Percentiles rank a stretch among this genome's conserved stretches.
Conservation (phyloP, 2,888 invertebrate genomes). For the Cheilosia soror region DNA sequence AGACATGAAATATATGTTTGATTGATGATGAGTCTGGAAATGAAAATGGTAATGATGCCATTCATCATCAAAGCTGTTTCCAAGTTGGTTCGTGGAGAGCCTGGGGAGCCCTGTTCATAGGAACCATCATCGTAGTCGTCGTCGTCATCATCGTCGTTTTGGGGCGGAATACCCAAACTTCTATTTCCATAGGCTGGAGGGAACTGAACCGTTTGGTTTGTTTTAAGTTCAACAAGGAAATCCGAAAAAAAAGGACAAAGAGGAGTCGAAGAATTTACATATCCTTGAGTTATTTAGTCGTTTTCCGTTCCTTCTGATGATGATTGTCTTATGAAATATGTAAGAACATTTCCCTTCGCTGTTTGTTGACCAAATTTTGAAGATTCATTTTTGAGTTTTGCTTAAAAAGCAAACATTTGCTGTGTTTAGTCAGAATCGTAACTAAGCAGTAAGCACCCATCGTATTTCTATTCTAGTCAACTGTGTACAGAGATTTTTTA, state of each 20-base stretch:
- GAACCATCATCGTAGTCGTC: constrained; percentile 37
- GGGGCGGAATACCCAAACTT: constrained; percentile 34
- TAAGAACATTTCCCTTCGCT: constrained; percentile 9
- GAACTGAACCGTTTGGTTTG: constrained; percentile 45
- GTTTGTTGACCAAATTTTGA: constrained; percentile 57
- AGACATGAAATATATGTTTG: constrained; percentile 69
- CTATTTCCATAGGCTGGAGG: constrained; percentile 53
- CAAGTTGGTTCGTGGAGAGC: constrained; percentile 20
- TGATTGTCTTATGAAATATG: constrained; percentile 56
- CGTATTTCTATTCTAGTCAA: not conserved
- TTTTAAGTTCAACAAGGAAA: constrained; percentile 49
- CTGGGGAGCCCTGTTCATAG: not conserved
- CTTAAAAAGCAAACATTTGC: constrained; percentile 19
- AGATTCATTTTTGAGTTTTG: constrained; percentile 32
- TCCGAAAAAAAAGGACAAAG: not conserved
- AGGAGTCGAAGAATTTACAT: constrained; percentile 49
- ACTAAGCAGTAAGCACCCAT: not conserved
- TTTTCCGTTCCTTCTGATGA: constrained; percentile 42
- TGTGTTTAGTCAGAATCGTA: not conserved
- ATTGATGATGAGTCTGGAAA: constrained; percentile 69
- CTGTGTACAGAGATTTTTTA: not conserved
- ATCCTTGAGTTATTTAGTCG: constrained; percentile 62
- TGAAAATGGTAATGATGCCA: constrained; percentile 69
- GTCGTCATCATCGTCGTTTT: constrained; percentile 7
- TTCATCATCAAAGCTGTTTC: constrained; percentile 64